These are phyloP conservation scores for Drosophila oshimai DNA, from an alignment of 1,140 invertebrate species.

Conservation along the genomic window DNA sequence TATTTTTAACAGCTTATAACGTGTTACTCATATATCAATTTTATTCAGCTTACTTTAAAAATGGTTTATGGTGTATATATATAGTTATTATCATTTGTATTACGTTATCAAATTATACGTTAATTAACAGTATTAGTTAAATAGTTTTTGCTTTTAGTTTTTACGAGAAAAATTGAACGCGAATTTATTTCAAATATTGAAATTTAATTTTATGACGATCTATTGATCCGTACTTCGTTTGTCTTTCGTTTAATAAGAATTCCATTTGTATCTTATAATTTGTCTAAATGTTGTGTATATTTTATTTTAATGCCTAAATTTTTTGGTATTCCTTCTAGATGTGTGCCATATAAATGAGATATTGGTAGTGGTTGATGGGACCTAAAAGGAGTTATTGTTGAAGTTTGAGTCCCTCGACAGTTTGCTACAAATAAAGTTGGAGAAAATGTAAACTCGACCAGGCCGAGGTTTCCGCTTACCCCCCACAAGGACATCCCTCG, in stretches of 20 bases:
- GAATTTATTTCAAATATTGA: conserved; percentile 65
- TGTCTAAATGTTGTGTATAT: conserved; percentile 60
- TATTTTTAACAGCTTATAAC: conserved; percentile 74
- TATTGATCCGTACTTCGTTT: conserved; percentile 26
- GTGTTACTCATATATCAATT: conserved; percentile 63
- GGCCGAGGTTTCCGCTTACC: conserved; percentile 4
- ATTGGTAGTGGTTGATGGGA: conserved; percentile 49
- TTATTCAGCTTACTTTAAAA: conserved; percentile 61
- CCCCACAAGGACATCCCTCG: background rate
- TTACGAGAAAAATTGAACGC: conserved; percentile 65
- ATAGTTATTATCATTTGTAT: conserved; percentile 72
- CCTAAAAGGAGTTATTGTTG: conserved; percentile 72
- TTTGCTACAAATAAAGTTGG: conserved; percentile 43
- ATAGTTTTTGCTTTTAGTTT: conserved; percentile 24
- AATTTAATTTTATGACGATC: conserved; percentile 47
- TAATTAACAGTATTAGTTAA: conserved; percentile 59
- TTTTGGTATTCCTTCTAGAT: conserved; percentile 51
- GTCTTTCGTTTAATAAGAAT: conserved; percentile 25
- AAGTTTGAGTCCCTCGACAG: conserved; percentile 78
- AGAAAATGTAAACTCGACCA: conserved; percentile 6
- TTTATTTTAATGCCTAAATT: conserved; percentile 72
- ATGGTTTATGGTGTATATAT: conserved; percentile 62
- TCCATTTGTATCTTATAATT: conserved; percentile 28
- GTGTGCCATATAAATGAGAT: conserved; percentile 40
- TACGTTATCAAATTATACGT: conserved; percentile 65